Evolutionary conservation across 2,797 vertebrate species (phyloP).

Genomic region (Leuciscus waleckii): DNA sequence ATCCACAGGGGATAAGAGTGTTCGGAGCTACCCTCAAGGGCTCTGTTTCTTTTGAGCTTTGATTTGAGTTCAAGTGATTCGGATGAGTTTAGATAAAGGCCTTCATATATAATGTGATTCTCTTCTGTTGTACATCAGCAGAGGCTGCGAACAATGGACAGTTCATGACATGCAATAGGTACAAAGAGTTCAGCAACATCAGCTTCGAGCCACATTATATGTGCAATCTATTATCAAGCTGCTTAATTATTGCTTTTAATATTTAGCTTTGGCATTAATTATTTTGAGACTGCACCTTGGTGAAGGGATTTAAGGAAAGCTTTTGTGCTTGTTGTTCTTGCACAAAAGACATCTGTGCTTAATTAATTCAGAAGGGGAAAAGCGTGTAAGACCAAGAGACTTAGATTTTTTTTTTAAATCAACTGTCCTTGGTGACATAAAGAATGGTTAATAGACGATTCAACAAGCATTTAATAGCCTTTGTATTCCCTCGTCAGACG

Average conservation of each 20-base stretch:
- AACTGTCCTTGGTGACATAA: conserved; percentile 27
- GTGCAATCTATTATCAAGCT: conserved; percentile 5
- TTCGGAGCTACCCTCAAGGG: background rate
- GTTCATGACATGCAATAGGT: background rate
- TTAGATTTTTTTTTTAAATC: background rate
- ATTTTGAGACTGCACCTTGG: conserved; percentile 28
- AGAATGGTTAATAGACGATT: conserved; percentile 59
- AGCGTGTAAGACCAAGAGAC: background rate
- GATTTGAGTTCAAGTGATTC: conserved; percentile 56
- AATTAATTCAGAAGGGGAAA: conserved; percentile 13
- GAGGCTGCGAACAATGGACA: background rate
- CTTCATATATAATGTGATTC: background rate
- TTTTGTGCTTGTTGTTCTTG: conserved; percentile 21
- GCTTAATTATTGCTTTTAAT: conserved; percentile 38
- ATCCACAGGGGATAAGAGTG: background rate
- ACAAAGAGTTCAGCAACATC: conserved; percentile 9
- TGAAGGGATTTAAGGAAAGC: conserved; percentile 35
- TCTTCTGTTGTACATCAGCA: background rate
- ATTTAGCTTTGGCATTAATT: conserved; percentile 22
- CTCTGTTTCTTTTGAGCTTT: conserved; percentile 13
- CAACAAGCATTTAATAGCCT: conserved; percentile 65
- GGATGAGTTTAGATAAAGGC: conserved; percentile 58
- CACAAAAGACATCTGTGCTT: conserved; percentile 30
- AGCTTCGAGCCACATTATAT: conserved; percentile 3
- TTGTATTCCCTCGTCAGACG: conserved; percentile 63